Percentiles rank a stretch among this genome's conserved stretches.
These are phyloP conservation scores for Danio rerio DNA, from an alignment of 2,113 vertebrate species.

Conservation along the genomic window GRCz12tu NC_133183.1:33811501-33812000, in stretches of 20 bases:
- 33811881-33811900: too few relatives aligned
- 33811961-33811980: background rate
- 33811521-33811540: conserved; percentile 91
- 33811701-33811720: too few relatives aligned
- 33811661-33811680: background rate
- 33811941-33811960: background rate
- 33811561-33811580: background rate
- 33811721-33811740: too few relatives aligned
- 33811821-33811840: too few relatives aligned
- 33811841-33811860: too few relatives aligned
- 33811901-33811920: too few relatives aligned
- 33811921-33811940: background rate
- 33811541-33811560: background rate
- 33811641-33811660: background rate
- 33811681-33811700: too few relatives aligned
- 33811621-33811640: background rate
- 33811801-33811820: too few relatives aligned
- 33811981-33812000: background rate
- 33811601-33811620: background rate
- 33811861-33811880: too few relatives aligned
- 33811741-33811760: too few relatives aligned
- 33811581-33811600: background rate
- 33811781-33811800: too few relatives aligned
- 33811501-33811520: conserved; percentile 90
- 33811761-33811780: too few relatives aligned